Conservation (phyloP, 2,888 invertebrate genomes). For the Zaprionus obscuricornis region DNA sequence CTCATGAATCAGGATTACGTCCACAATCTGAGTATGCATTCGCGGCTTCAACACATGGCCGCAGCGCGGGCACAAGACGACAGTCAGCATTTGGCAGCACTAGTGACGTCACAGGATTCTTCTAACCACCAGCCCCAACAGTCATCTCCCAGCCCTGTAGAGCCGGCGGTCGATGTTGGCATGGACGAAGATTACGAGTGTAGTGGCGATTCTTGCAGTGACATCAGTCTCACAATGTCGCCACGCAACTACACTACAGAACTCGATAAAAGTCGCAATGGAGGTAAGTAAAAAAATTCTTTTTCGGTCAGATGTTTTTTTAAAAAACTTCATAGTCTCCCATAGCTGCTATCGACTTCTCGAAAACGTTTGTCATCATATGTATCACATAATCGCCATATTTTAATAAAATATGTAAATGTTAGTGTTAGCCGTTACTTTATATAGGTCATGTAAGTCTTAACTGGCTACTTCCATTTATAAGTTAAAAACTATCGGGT, state of each 20-base stretch:
- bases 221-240: slow-evolving; percentile 83
- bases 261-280: slow-evolving; percentile 79
- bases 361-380: too few species aligned
- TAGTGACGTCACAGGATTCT: slow-evolving; percentile 16
- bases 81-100: slow-evolving; percentile 25
- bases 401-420: too few species aligned
- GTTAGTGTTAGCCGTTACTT: too few species aligned
- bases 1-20: slow-evolving; percentile 75
- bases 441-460: too few species aligned
- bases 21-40: slow-evolving; percentile 71
- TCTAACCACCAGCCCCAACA: slow-evolving; percentile 25
- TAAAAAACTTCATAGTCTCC: too few species aligned
- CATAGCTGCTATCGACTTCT: too few species aligned
- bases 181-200: slow-evolving; percentile 82
- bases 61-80: slow-evolving; percentile 45
- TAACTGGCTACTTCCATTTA: too few species aligned
- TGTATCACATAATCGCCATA: too few species aligned
- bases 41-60: slow-evolving; percentile 65
- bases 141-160: slow-evolving; percentile 59
- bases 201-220: slow-evolving; percentile 83
- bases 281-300: too few species aligned
- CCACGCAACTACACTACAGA: slow-evolving; percentile 78
- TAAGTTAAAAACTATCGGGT: too few species aligned
- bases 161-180: slow-evolving; percentile 75
- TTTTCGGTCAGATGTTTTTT: too few species aligned